Conservation (phyloP, 2,797 vertebrate genomes). For the Cheirogaleus major region DNA sequence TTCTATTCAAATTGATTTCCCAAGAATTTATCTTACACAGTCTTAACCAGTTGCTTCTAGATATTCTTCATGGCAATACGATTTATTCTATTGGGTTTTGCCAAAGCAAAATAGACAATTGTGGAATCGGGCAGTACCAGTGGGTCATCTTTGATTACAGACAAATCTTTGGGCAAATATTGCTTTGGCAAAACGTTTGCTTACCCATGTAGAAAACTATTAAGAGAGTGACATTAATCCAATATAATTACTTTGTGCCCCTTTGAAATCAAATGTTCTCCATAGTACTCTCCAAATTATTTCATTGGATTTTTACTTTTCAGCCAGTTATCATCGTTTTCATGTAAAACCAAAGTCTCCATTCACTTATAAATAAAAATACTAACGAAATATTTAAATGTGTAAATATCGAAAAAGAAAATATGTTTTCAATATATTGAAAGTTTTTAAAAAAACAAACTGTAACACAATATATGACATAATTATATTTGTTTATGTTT, state of each 20-base stretch:
- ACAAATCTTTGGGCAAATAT: neutral
- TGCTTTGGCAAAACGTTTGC: neutral
- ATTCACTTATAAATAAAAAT: neutral
- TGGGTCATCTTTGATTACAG: neutral
- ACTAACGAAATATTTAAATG: neutral
- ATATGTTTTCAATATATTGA: neutral
- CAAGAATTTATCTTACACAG: neutral
- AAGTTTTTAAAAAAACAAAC: neutral
- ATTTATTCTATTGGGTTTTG: neutral
- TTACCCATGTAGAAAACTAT: neutral
- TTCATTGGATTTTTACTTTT: constrained; percentile 1
- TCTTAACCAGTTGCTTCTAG: neutral
- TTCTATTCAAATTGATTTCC: neutral
- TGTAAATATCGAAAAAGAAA: neutral
- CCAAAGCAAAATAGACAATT: neutral
- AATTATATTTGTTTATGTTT: neutral
- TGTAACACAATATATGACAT: neutral
- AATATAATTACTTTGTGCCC: neutral
- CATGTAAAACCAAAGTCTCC: neutral
- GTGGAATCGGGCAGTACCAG: neutral
- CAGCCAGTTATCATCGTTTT: neutral
- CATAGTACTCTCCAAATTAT: neutral
- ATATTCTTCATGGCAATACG: neutral
- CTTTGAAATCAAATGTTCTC: neutral
- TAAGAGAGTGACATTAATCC: neutral